phyloP scores from a whole-genome alignment of 2,888 invertebrate genomes.

The Neoitamus cyanurus region DNA sequence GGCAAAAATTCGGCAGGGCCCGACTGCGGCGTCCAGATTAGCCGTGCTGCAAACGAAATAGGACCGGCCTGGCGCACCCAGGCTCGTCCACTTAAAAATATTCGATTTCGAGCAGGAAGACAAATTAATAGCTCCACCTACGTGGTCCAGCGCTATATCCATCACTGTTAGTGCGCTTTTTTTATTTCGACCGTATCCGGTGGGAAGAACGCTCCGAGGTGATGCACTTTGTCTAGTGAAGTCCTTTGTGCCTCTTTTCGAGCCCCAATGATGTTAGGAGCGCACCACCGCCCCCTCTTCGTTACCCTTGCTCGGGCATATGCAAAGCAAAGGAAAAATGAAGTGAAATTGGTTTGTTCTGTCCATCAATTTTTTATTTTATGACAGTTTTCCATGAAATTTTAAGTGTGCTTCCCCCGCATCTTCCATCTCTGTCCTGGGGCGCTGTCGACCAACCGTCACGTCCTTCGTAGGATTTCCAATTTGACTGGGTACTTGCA shows the following conservation, averaged over 20 bases:
- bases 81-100: neutral
- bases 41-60: neutral
- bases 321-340: conserved; percentile 42
- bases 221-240: conserved; percentile 19
- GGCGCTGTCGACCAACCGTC: conserved; percentile 24
- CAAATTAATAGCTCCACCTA: conserved; percentile 40
- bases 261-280: neutral
- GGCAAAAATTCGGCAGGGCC: neutral
- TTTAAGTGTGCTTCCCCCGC: conserved; percentile 37
- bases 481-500: conserved; percentile 41
- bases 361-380: conserved; percentile 42
- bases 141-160: neutral
- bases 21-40: neutral
- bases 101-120: conserved; percentile 10
- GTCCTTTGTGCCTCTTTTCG: conserved; percentile 1
- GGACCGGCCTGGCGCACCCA: neutral
- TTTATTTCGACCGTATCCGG: neutral
- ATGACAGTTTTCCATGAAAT: conserved; percentile 45
- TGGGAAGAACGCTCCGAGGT: neutral
- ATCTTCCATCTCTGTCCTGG: conserved; percentile 36
- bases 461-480: conserved; percentile 24
- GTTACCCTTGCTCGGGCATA: neutral
- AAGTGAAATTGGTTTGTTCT: conserved; percentile 37
- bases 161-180: neutral
- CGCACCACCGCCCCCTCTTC: neutral